phyloP scores from a whole-genome alignment of 2,888 invertebrate genomes.

The Junonia oenone region DNA sequence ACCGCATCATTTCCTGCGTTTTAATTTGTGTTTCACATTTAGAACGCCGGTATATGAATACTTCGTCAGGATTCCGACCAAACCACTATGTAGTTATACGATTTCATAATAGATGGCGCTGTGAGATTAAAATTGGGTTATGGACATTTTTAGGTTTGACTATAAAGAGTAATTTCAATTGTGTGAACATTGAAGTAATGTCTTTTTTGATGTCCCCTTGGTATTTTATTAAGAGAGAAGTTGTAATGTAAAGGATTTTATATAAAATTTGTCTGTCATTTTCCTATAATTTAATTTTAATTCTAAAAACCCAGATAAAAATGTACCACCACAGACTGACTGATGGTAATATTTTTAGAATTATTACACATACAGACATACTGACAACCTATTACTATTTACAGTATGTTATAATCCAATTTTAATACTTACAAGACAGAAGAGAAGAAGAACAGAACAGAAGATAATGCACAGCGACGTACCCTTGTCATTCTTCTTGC shows the following conservation, averaged over 20 bases:
- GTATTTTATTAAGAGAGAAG: background rate
- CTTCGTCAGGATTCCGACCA: background rate
- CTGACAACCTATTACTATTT: background rate
- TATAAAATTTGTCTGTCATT: background rate
- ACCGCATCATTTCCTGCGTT: constrained; percentile 15
- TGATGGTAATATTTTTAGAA: background rate
- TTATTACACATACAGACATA: background rate
- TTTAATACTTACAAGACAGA: too few relatives aligned
- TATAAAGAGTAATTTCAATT: background rate
- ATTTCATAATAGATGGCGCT: background rate
- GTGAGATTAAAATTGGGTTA: background rate
- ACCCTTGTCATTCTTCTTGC: constrained; percentile 98
- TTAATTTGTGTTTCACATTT: constrained; percentile 9
- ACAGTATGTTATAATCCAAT: too few relatives aligned
- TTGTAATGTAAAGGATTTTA: background rate
- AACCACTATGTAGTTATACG: background rate
- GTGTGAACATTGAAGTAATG: background rate
- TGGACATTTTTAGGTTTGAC: background rate
- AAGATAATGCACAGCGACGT: constrained; percentile 48
- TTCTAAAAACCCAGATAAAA: too few relatives aligned
- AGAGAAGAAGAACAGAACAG: background rate
- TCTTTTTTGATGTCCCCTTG: background rate
- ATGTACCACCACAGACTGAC: background rate
- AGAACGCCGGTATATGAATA: constrained; percentile 8
- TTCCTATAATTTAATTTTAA: too few relatives aligned